Evolutionary conservation across 2,888 invertebrate genomes (phyloP), one percentile per base, ranked within the genome.

Genomic region (Pantelozetes paolii): DNA sequence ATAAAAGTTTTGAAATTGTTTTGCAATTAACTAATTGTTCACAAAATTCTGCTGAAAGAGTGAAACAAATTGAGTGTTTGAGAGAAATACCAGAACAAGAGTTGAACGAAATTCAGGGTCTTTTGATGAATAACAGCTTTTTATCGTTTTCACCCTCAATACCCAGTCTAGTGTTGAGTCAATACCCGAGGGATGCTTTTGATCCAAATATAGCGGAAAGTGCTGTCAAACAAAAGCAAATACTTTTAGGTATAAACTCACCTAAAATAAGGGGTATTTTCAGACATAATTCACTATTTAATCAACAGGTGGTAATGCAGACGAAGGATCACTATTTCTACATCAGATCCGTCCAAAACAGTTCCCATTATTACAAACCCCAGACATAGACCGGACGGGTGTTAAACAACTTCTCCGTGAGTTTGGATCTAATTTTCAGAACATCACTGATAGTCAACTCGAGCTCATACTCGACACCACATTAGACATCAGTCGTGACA

Each of bases 291-390:
- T n/a, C n/a, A n/a, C n/a, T n/a, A n/a, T n/a, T n/a, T n/a, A n/a
- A n/a, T 54, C 30, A 30, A 6, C 5, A 62, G 62, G 72, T 11
- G 62, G 26, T n/a, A 73, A 73, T 42, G 15, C 50, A 5, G 40
- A 73, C 28, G 74, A 73, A 48, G 40, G 45, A 15, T 20, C 74
- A 3, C 15, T 73, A 30, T 73, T 59, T 20, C n/a, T 73, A n/a
- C 74, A 73, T 32, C 70, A 70, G 9, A 50, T 50, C 36, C 15
- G 36, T 13, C 74, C 74, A 1, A 20, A 72, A 45, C 15, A 45
- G 48, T 72, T 73, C 15, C 70, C 74, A 20, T 50, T 69, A 36
- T 13, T n/a, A 3, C 2, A 30, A 9, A 26, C 32, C 18, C 59
- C 62, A 9, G 62, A 67, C n/a, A 30, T 72, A 18, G 40, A 28